These are phyloP conservation scores for Littorina saxatilis DNA, from an alignment of 1,140 invertebrate genomes.

Conservation along the genomic window DNA sequence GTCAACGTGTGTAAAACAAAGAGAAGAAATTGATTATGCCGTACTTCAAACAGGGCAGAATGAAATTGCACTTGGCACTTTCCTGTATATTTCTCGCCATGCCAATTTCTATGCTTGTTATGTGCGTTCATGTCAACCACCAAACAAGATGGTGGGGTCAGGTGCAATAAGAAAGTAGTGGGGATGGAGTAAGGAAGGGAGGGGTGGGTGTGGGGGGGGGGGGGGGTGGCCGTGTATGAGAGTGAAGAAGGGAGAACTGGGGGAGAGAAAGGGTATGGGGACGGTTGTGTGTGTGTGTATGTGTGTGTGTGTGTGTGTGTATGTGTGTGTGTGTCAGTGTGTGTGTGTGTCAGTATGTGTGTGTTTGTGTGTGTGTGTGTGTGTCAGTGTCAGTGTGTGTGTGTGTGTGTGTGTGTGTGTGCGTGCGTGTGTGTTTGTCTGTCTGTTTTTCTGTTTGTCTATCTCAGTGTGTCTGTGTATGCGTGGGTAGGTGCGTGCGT, in stretches of 20 bases:
- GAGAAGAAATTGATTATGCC: too few relatives aligned
- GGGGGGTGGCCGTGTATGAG: not conserved
- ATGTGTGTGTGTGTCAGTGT: not conserved
- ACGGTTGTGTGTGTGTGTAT: constrained; percentile 1
- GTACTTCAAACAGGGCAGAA: too few relatives aligned
- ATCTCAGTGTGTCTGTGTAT: not conserved
- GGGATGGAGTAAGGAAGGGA: too few relatives aligned
- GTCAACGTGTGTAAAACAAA: too few relatives aligned
- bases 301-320: not conserved
- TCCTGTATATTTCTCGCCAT: too few relatives aligned
- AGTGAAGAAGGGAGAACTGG: not conserved
- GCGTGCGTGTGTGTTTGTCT: too few relatives aligned
- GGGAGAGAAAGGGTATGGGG: not conserved
- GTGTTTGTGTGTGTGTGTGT: constrained; percentile 1
- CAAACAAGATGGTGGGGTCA: too few relatives aligned
- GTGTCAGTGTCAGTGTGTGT: not conserved
- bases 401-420: not conserved
- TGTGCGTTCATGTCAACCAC: too few relatives aligned
- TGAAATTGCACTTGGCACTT: too few relatives aligned
- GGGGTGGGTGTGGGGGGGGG: not conserved
- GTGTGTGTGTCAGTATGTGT: not conserved
- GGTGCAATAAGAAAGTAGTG: too few relatives aligned
- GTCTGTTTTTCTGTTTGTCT: too few relatives aligned
- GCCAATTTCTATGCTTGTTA: too few relatives aligned
- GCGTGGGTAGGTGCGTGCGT: not conserved